Evolutionary conservation across 2,113 vertebrate species (phyloP).

Genomic region (Pollimyrus isidori): DNA sequence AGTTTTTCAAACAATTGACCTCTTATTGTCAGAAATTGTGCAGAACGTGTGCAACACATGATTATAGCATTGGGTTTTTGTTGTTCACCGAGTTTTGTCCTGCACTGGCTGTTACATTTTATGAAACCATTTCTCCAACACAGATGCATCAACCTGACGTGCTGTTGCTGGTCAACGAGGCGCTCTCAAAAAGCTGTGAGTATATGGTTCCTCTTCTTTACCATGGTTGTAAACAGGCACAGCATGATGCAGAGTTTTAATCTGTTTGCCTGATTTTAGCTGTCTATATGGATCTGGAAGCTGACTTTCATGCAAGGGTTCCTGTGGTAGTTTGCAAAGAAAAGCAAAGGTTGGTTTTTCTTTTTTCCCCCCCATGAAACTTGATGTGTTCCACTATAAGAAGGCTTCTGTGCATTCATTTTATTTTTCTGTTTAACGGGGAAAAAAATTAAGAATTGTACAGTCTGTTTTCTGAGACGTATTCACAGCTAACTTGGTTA

Average conservation of each 20-base stretch:
- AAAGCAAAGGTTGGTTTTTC: constrained; percentile 67
- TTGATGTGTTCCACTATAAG: not conserved
- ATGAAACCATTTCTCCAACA: constrained; percentile 46
- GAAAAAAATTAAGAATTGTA: not conserved
- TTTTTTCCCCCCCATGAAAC: not conserved
- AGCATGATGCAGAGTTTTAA: not conserved
- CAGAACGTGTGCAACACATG: not conserved
- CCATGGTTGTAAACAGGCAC: not conserved
- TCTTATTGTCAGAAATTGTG: not conserved
- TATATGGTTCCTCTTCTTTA: constrained; percentile 17
- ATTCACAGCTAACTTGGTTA: not conserved
- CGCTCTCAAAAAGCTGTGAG: constrained; percentile 79
- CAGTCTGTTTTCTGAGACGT: not conserved
- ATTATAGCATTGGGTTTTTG: not conserved
- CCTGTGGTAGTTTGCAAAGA: constrained; percentile 89
- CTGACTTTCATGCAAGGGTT: constrained; percentile 86
- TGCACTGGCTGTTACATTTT: not conserved
- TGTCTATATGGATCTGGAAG: constrained; percentile 75
- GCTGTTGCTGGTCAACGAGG: constrained; percentile 81
- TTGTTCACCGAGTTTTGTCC: not conserved
- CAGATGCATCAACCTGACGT: constrained; percentile 94
- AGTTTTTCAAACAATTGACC: not conserved
- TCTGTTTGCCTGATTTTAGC: constrained; percentile 51
- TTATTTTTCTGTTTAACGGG: not conserved
- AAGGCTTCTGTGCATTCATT: not conserved